Base-by-base conservation (phyloP, 64 coral and sea anemone genomes). In the Pachyseris speciosa region DNA sequence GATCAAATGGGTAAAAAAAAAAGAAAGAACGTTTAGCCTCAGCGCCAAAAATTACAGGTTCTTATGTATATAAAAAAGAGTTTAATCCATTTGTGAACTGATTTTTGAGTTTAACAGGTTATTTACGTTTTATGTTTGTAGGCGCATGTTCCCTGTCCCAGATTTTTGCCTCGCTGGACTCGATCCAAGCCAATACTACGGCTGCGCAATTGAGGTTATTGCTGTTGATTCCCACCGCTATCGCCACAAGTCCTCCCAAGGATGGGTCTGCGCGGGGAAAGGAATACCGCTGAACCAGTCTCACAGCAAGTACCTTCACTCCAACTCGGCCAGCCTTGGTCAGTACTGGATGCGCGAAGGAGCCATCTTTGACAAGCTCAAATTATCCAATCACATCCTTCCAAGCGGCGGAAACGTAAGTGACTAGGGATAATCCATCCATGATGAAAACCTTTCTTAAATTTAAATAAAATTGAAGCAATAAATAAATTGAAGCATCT, bases 81-180 rank as follows among this genome's bases (percentile, higher is more conserved):
- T n/a, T n/a, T n/a, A n/a, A n/a, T n/a, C n/a, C n/a, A n/a, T n/a
- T n/a, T n/a, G n/a, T n/a, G n/a, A n/a, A n/a, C n/a, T n/a, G n/a
- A n/a, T n/a, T n/a, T n/a, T n/a, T n/a, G n/a, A n/a, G n/a, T n/a
- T n/a, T n/a, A n/a, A n/a, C n/a, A n/a, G n/a, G n/a, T 4, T 37
- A 9, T 13, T 37, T 19, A 11, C 33, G 33, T 15, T 60, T 61
- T 25, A 3, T 37, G 26, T 47, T 88, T 69, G 15, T 20, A 97
- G 95, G 76, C 91, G 95, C 8, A 97, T 97, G 95, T 97, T 97
- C 63, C 95, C 95, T 4, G 75, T 97, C 37, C 91, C 93, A 29
- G 95, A 97, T 30, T 93, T 97, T 79, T 59, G 45, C 51, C 22
- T 97, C 20, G 75, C 70, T 10, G 95, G 95, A 11, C 63, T 97